Evolutionary conservation across 2,113 vertebrate species (phyloP).

Genomic region (Periophthalmus modestus): DNA sequence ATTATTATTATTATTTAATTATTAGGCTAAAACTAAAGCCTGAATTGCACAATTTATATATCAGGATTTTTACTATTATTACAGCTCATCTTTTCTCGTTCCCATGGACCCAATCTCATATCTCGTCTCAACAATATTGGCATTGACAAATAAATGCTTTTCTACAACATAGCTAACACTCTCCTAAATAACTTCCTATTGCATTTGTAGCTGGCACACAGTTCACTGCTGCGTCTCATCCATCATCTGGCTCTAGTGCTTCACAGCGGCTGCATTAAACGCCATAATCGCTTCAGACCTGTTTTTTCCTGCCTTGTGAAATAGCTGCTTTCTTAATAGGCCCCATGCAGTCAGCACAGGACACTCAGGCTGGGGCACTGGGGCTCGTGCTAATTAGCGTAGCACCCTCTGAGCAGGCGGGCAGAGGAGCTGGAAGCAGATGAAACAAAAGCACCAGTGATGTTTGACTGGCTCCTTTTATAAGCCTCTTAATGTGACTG

Average conservation of each 20-base stretch:
- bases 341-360: conserved; percentile 65
- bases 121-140: neutral
- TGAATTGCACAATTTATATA: too few relatives aligned
- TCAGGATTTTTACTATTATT: too few relatives aligned
- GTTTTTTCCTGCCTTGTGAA: conserved; percentile 21
- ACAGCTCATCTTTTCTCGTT: too few relatives aligned
- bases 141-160: too few relatives aligned
- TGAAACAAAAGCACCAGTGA: conserved; percentile 64
- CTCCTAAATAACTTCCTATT: neutral
- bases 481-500: conserved; percentile 56
- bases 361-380: conserved; percentile 58
- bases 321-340: conserved; percentile 57
- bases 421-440: conserved; percentile 58
- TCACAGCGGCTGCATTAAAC: conserved; percentile 23
- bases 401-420: conserved; percentile 52
- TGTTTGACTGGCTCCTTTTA: conserved; percentile 53
- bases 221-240: neutral
- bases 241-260: conserved; percentile 8
- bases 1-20: too few relatives aligned
- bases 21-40: too few relatives aligned
- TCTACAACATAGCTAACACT: neutral
- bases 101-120: too few relatives aligned
- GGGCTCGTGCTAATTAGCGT: conserved; percentile 61
- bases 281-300: conserved; percentile 24
- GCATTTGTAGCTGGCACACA: neutral